Evolutionary conservation across 1,140 invertebrate species (phyloP), one percentile per base, ranked within the genome.

Genomic region (Leucophenga varia): DNA sequence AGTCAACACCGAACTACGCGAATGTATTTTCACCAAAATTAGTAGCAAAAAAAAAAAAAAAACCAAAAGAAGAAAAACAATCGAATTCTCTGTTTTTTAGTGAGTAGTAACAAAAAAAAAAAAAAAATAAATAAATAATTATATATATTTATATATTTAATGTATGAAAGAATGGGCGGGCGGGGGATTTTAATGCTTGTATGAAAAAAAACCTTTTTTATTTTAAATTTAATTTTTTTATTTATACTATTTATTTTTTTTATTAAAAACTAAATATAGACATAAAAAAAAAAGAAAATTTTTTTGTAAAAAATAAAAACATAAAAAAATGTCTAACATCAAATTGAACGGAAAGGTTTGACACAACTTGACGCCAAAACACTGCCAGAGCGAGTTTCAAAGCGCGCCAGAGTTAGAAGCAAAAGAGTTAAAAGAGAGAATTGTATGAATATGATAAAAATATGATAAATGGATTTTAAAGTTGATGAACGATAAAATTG

Each of bases 291-390:
- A n/a, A n/a, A n/a, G n/a, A n/a, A n/a, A n/a, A n/a, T n/a, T n/a
- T n/a, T n/a, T n/a, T n/a, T n/a, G n/a, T n/a, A n/a, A n/a, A n/a
- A n/a, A n/a, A n/a, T n/a, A n/a, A n/a, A 67, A 61, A 44, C 39
- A 51, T 54, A 59, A 57, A 59, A 54, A 55, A 49, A 63, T 52
- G 48, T 54, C 57, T 61, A n/a, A 46, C 56, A 63, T 55, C 42
- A 67, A 69, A 67, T 67, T 72, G 69, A 61, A 64, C 44, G 59
- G 69, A 64, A 64, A 52, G 69, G 69, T 72, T 69, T 72, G 69
- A 72, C 69, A 72, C 69, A 72, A 72, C 68, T 72, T 67, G 63
- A 69, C 64, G 69, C 69, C 69, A 72, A 72, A 64, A 72, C 68
- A 72, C 69, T 72, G 69, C 69, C 68, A 72, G 64, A 72, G 57